Conservation (phyloP, 2,113 vertebrate genomes). For the Marcusenius ussheri region DNA sequence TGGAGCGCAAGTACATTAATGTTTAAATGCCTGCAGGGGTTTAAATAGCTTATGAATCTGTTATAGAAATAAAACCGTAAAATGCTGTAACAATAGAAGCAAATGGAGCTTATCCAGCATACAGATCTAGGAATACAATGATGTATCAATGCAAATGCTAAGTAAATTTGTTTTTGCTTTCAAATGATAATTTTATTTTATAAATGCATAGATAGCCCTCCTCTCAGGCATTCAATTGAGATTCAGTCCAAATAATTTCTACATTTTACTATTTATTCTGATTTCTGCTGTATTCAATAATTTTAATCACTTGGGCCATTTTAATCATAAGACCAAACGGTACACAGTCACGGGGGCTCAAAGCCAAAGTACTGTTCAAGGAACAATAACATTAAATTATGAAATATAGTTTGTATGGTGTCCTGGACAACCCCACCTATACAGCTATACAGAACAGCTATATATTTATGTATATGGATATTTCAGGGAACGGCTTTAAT, state of each 20-base stretch:
- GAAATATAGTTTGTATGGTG: not conserved
- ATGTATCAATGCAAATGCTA: not conserved
- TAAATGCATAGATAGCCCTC: not conserved
- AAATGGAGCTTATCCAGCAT: not conserved
- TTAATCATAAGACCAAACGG: not conserved
- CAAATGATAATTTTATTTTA: not conserved
- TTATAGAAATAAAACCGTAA: not conserved
- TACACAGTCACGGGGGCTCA: not conserved
- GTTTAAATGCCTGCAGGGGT: not conserved
- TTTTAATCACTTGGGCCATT: not conserved
- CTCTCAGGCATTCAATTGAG: not conserved
- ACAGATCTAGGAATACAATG: not conserved
- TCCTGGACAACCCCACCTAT: not conserved
- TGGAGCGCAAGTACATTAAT: not conserved
- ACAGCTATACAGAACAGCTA: not conserved
- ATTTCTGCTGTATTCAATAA: not conserved
- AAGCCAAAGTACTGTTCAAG: not conserved
- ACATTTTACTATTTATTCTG: not conserved
- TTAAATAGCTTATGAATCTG: not conserved
- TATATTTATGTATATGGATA: not conserved
- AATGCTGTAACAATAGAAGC: not conserved
- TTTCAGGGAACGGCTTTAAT: not conserved
- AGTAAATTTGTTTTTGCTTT: not conserved
- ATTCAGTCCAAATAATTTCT: not conserved
- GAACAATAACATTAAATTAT: not conserved